Percentiles rank a stretch among this genome's conserved stretches.
These are phyloP conservation scores for Gymnoscelis rufifasciata DNA, from an alignment of 2,888 invertebrate genomes.

Conservation along the genomic window DNA sequence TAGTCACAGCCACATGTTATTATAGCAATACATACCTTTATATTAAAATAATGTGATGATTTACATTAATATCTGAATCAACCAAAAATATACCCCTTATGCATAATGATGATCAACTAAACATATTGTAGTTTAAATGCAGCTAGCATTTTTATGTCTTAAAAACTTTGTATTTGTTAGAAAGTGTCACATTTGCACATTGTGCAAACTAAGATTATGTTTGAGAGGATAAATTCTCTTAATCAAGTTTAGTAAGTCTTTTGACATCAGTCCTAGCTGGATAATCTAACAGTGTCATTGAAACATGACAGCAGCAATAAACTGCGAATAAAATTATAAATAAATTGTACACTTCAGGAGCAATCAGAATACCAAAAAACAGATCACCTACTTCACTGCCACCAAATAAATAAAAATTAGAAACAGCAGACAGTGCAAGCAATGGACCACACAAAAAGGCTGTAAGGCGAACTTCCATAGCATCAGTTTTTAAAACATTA, in stretches of 20 bases:
- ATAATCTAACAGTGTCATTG: constrained; percentile 60
- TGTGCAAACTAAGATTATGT: neutral
- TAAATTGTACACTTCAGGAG: constrained; percentile 52
- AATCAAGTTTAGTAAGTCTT: constrained; percentile 29
- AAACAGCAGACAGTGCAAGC: constrained; percentile 87
- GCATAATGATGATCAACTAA: too few relatives aligned
- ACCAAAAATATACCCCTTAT: neutral
- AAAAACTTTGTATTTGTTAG: too few relatives aligned
- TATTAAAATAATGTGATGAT: too few relatives aligned
- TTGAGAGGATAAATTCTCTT: constrained; percentile 8
- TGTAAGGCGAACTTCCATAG: constrained; percentile 80
- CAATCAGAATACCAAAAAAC: constrained; percentile 80
- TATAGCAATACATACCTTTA: neutral
- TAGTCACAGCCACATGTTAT: too few relatives aligned
- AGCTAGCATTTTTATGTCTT: too few relatives aligned
- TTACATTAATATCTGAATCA: too few relatives aligned
- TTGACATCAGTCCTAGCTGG: constrained; percentile 53
- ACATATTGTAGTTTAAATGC: too few relatives aligned
- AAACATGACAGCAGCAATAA: constrained; percentile 69
- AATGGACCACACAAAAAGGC: constrained; percentile 85
- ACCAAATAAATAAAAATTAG: constrained; percentile 93
- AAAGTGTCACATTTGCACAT: too few relatives aligned
- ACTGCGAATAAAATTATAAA: constrained; percentile 49
- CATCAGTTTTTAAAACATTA: constrained; percentile 53
- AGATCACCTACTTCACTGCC: constrained; percentile 85